These are phyloP conservation scores for Cyclina sinensis DNA, from an alignment of 1,140 invertebrate genomes.

Conservation along the genomic window DNA sequence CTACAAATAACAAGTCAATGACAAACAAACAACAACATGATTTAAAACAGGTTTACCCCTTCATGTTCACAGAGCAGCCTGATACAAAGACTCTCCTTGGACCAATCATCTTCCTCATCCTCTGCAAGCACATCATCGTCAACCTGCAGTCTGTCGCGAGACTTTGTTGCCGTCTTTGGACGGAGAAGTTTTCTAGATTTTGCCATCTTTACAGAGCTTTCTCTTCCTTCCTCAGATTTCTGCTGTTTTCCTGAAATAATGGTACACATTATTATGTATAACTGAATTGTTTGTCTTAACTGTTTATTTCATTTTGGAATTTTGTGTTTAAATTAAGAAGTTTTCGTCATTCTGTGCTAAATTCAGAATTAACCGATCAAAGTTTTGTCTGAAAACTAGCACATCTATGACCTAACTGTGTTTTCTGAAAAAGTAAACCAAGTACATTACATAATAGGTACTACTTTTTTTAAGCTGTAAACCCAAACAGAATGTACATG, in stretches of 20 bases:
- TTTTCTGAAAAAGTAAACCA: too few species aligned
- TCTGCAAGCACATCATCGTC: slow-evolving; percentile 46
- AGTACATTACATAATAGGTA: too few species aligned
- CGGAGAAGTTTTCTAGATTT: slow-evolving; percentile 47
- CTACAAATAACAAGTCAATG: neutral
- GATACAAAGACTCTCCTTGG: slow-evolving; percentile 78
- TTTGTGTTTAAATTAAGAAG: too few species aligned
- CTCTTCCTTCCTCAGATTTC: slow-evolving; percentile 22
- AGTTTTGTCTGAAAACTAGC: too few species aligned
- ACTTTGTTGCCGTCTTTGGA: slow-evolving; percentile 70
- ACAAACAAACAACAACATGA: neutral
- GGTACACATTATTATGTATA: too few species aligned
- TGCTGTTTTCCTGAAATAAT: slow-evolving; percentile 12
- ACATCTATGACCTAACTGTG: too few species aligned
- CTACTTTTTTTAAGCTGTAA: too few species aligned
- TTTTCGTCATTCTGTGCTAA: too few species aligned
- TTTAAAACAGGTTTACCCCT: slow-evolving; percentile 65
- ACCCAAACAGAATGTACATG: too few species aligned
- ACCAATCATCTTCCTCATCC: slow-evolving; percentile 75
- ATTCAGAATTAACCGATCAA: too few species aligned
- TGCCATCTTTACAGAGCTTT: neutral
- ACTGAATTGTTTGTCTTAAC: too few species aligned
- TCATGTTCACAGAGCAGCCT: slow-evolving; percentile 82
- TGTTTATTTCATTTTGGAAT: too few species aligned
- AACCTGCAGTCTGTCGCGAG: slow-evolving; percentile 50